Evolutionary conservation across 1,140 invertebrate species (phyloP), one percentile per base, ranked within the genome.

Genomic region (Lasioglossum albipes): DNA sequence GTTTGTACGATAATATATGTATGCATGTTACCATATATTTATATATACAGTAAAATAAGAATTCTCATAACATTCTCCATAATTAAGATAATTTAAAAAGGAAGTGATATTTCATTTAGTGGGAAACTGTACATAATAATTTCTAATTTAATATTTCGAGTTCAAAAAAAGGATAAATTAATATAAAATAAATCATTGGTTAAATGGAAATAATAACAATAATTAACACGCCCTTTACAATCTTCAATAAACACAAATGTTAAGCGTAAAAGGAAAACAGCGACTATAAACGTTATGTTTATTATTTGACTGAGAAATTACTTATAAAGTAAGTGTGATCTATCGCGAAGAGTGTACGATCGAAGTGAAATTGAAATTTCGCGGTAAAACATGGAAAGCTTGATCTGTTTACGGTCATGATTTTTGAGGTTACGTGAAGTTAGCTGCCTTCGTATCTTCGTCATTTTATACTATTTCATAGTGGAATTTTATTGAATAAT

Each of bases 1-100:
- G 95, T 96, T 91, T 91, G 91, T 91, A 84, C 65, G 52, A 18
- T 27, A 9, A 75, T 70, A 52, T 67, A 20, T 81, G 61, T 12
- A 20, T 22, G 18, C 13, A 64, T 41, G 20, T 9, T 54, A 64
- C 22, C 9, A 59, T 36, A 59, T n/a, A 59, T 59, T 72, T 20
- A 72, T 49, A 12, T 45, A 1, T 49, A 67, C 16, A n/a, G n/a
- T 22, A 22, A 62, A 41, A 2, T 77, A 10, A 64, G 16, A 54
- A 54, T 54, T 54, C 52, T 54, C 18, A 18, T 16, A 54, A 20
- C 6, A 54, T 12, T 12, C 10, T 59, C 9, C 9, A n/a, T n/a
- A 18, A 59, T 59, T n/a, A n/a, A 6, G 6, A 9, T 59, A 59
- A 59, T 59, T n/a, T n/a, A n/a, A 59, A n/a, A 5, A 20, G 18